phyloP scores from a whole-genome alignment of 2,113 vertebrate species.

The Cavia aperea region DNA sequence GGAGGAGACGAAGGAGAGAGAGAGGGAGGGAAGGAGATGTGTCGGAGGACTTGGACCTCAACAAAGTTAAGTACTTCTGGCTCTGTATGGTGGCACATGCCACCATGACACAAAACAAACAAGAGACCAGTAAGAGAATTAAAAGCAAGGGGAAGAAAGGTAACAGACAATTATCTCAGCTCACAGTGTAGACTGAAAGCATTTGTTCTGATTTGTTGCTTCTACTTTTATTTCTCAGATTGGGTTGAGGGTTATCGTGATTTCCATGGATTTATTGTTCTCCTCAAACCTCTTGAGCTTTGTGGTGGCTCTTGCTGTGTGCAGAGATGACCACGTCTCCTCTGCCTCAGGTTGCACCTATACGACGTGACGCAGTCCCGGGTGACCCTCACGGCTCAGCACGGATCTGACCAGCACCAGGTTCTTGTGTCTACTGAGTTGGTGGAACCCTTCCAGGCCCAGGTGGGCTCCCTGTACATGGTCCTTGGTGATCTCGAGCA shows the following conservation, averaged over 20 bases:
- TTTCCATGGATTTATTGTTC: neutral
- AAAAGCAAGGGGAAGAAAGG: neutral
- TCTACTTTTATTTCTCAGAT: neutral
- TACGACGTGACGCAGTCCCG: constrained; percentile 82
- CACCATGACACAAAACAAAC: neutral
- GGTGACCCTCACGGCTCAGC: constrained; percentile 78
- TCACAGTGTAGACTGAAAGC: neutral
- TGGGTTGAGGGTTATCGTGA: neutral
- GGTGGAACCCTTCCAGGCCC: constrained; percentile 91
- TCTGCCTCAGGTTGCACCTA: constrained; percentile 75
- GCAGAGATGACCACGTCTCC: neutral
- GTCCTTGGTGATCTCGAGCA: constrained; percentile 87
- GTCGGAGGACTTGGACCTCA: too few relatives aligned
- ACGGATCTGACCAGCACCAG: constrained; percentile 76
- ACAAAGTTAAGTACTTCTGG: neutral
- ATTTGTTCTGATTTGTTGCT: neutral
- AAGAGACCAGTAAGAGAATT: neutral
- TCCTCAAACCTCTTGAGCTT: neutral
- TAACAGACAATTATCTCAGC: neutral
- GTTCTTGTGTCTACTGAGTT: constrained; percentile 80
- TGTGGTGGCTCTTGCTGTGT: neutral
- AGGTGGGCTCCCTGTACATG: constrained; percentile 83
- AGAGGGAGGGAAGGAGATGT: too few relatives aligned
- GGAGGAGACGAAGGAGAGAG: too few relatives aligned
- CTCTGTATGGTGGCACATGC: neutral